These are phyloP conservation scores for Proctacanthus coquilletti DNA, from an alignment of 1,140 invertebrate genomes.

Conservation along the genomic window DNA sequence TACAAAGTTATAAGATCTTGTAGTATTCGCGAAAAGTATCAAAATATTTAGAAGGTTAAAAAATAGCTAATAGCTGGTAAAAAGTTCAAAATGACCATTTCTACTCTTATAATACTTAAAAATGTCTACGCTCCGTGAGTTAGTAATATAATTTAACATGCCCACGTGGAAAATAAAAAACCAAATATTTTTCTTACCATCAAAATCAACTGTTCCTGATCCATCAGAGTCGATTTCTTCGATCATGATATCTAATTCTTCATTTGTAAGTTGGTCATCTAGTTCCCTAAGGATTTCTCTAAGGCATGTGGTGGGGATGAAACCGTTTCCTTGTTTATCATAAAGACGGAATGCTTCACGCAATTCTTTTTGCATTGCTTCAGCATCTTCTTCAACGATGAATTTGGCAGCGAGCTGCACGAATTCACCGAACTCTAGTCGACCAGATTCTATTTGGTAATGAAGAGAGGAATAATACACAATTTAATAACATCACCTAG, in stretches of 20 bases:
- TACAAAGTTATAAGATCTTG: too few relatives aligned
- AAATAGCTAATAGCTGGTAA: background rate
- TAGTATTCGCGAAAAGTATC: background rate
- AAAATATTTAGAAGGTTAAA: background rate
- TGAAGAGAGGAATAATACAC: conserved; percentile 1
- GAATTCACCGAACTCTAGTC: conserved; percentile 90
- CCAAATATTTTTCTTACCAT: conserved; percentile 33
- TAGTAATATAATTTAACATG: conserved; percentile 4
- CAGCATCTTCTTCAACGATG: conserved; percentile 88
- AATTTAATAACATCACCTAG: background rate
- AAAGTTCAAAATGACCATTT: too few relatives aligned
- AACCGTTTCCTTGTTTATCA: conserved; percentile 82
- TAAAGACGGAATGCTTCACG: conserved; percentile 85
- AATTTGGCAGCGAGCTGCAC: conserved; percentile 84
- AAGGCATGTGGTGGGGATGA: conserved; percentile 84
- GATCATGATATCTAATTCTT: conserved; percentile 89
- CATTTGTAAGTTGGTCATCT: conserved; percentile 82
- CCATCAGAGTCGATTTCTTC: conserved; percentile 93
- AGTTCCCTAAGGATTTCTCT: conserved; percentile 82
- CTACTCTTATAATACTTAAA: background rate
- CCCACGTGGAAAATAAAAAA: conserved; percentile 5
- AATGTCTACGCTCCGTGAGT: conserved; percentile 3
- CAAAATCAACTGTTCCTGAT: conserved; percentile 52
- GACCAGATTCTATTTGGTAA: conserved; percentile 75
- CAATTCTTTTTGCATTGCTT: conserved; percentile 82